Base-by-base conservation (phyloP, 2,113 vertebrate genomes). In the Pelecanus crispus region DNA sequence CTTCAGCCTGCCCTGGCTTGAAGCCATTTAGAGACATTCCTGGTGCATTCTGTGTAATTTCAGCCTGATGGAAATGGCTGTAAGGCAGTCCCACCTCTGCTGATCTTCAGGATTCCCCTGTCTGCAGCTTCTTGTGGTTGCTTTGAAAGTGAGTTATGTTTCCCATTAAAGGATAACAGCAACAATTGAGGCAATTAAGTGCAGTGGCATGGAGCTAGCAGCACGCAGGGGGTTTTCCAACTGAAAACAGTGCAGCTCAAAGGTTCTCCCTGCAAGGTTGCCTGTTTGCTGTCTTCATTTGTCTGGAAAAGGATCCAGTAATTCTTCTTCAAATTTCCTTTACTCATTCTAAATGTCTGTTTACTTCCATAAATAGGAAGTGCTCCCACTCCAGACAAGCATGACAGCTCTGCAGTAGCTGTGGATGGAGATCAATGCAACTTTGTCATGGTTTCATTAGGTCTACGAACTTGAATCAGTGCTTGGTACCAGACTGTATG, bases 101-200 rank as follows among this genome's bases (percentile, higher is more conserved):
- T 98, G 97, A 97, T 97, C 97, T 97, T 98, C 97, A 98, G 97
- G 98, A 98, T 98, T 98, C 97, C 96, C 94, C 94, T 97, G 98
- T 97, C 98, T 97, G 97, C 98, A 97, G 96, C 97, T 93, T 94
- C 91, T 95, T 74, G 78, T 77, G 95, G 97, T 90, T 81, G 92
- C 98, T 98, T 97, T 97, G 98, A 98, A 97, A 94, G 94, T 25
- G 95, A 97, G 96, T 92, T 97, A 85, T 98, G 98, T 98, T 98
- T 98, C 97, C 97, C 90, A 98, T 98, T 98, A 98, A 89, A 68
- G 97, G 95, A 82, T 97, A 97, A 97, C 94, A 94, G 97, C 91
- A 72, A 97, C 98, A 97, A 97, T 97, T 97, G 98, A 95, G 96
- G 95, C 96, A 97, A 97, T 98, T 97, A 98, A 95, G 66, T 52